Conservation (phyloP, 2,797 vertebrate genomes). For the Leptatherina wallacei region DNA sequence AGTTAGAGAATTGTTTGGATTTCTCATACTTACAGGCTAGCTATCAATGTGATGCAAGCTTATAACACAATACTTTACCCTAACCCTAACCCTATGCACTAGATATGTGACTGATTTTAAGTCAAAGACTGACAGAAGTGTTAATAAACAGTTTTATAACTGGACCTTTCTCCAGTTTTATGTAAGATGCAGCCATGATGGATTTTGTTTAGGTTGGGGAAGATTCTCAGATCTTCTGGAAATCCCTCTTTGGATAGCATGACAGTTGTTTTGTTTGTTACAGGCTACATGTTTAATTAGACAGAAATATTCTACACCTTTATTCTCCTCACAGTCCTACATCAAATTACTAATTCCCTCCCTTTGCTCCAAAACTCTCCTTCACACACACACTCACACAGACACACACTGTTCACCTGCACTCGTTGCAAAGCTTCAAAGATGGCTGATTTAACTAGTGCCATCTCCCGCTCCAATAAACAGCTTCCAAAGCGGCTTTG, state of each 20-base stretch:
- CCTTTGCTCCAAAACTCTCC: neutral
- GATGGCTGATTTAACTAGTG: slow-evolving; percentile 63
- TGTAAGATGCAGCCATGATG: no score
- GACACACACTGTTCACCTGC: slow-evolving; percentile 31
- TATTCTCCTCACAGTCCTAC: slow-evolving; percentile 2
- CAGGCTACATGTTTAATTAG: slow-evolving; percentile 8
- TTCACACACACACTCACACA: neutral
- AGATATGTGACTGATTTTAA: no score
- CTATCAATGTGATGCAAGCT: neutral
- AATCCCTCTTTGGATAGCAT: no score
- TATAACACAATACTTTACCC: neutral
- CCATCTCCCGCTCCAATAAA: slow-evolving; percentile 63
- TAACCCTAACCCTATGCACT: no score
- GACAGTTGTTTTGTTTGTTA: no score
- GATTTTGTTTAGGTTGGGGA: no score
- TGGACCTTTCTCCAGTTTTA: no score
- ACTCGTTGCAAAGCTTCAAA: slow-evolving; percentile 62
- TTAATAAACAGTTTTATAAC: no score
- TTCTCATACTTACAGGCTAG: no score
- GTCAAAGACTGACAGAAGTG: no score
- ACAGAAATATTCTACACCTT: slow-evolving; percentile 9
- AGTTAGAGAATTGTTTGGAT: no score
- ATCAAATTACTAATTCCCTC: neutral
- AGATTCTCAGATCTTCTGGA: no score
- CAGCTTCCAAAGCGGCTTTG: slow-evolving; percentile 62